phyloP scores from a whole-genome alignment of 2,113 vertebrate genomes.

The Leucopsar rothschildi region DNA sequence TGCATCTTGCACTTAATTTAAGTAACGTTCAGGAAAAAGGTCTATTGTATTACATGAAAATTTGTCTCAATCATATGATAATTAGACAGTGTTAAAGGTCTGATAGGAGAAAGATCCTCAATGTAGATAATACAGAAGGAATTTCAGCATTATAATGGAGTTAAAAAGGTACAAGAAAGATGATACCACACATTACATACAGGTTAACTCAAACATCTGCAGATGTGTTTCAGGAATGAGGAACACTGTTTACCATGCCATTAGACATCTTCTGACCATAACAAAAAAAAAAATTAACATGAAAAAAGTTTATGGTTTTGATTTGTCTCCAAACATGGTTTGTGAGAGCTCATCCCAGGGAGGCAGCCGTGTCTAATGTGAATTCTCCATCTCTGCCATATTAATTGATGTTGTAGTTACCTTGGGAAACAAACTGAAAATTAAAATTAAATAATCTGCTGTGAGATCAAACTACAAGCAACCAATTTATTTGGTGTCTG shows the following conservation, averaged over 20 bases:
- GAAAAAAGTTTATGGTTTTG: background rate
- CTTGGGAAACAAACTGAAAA: constrained; percentile 31
- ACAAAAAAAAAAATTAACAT: background rate
- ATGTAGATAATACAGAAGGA: background rate
- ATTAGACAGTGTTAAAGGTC: background rate
- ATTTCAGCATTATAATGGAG: background rate
- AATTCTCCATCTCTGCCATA: background rate
- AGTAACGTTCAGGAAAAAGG: background rate
- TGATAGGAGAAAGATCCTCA: background rate
- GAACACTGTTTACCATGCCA: background rate
- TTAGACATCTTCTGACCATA: background rate
- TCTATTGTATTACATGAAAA: background rate
- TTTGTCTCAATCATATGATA: background rate
- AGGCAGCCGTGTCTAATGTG: background rate
- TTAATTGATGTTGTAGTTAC: constrained; percentile 25
- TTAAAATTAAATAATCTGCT: constrained; percentile 22
- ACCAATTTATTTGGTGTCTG: background rate
- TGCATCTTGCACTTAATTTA: background rate
- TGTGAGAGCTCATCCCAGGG: background rate
- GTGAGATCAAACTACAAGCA: background rate
- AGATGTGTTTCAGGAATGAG: background rate
- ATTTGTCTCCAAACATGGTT: background rate
- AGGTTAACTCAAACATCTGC: background rate
- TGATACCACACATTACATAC: background rate
- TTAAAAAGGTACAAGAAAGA: background rate